Percentiles rank a stretch among this genome's conserved stretches.
Evolutionary conservation across 2,797 vertebrate genomes (phyloP).

Genomic region (Acrocephalus scirpaceus): DNA sequence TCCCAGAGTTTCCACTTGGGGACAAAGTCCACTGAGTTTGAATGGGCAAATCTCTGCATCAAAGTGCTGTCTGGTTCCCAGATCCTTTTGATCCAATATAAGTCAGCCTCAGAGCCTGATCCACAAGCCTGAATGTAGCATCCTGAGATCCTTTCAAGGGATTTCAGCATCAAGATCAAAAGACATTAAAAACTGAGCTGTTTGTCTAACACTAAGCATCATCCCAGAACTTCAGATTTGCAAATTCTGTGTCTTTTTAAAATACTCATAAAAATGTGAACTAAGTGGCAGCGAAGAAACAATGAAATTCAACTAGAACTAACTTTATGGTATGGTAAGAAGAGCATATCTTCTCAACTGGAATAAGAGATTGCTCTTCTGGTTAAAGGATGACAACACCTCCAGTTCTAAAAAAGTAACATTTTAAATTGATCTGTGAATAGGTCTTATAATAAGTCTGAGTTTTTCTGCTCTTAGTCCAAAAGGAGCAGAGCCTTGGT

Average conservation of each 20-base stretch:
- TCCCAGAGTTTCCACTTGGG: background rate
- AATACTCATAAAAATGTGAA: background rate
- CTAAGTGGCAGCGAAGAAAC: background rate
- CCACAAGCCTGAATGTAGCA: background rate
- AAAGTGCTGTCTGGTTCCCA: background rate
- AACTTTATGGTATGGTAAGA: background rate
- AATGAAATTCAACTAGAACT: background rate
- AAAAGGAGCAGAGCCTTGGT: background rate
- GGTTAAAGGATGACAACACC: background rate
- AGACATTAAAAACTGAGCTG: background rate
- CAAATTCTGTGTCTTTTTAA: background rate
- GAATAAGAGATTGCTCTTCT: background rate
- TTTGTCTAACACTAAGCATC: background rate
- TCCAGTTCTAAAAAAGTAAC: background rate
- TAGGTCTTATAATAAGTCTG: background rate
- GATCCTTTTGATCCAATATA: background rate
- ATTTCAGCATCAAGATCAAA: background rate
- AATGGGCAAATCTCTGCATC: background rate
- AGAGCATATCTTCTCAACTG: background rate
- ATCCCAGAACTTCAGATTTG: background rate
- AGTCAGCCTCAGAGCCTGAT: background rate
- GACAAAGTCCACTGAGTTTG: background rate
- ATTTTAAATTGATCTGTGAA: background rate
- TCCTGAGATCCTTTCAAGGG: background rate
- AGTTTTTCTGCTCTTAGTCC: background rate